These are phyloP conservation scores for Anabas testudineus DNA, from an alignment of 2,797 vertebrate genomes.

Conservation along the genomic window DNA sequence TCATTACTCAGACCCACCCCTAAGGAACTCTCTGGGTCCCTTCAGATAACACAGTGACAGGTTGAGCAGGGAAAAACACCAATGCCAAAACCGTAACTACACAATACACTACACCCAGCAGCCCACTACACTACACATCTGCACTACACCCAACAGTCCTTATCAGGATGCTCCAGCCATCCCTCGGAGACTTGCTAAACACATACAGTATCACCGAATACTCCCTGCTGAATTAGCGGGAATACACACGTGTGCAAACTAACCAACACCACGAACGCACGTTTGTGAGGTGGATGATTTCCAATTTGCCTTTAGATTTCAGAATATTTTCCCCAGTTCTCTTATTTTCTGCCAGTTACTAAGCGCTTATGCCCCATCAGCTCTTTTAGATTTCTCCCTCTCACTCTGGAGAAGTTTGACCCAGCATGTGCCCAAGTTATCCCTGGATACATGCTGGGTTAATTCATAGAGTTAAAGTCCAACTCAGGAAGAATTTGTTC, in stretches of 20 bases:
- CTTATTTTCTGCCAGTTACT: constrained; percentile 21
- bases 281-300: constrained; percentile 51
- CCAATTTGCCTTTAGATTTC: constrained; percentile 76
- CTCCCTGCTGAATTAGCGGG: constrained; percentile 43
- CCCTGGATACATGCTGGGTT: constrained; percentile 11
- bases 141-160: constrained; percentile 47
- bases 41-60: constrained; percentile 69
- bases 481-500: constrained; percentile 7
- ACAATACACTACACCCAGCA: constrained; percentile 47
- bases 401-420: constrained; percentile 24
- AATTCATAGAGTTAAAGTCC: constrained; percentile 8
- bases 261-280: constrained; percentile 48
- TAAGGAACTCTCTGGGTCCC: constrained; percentile 57
- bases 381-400: constrained; percentile 35
- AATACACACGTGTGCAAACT: constrained; percentile 43
- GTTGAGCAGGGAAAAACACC: constrained; percentile 47
- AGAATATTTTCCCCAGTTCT: constrained; percentile 35
- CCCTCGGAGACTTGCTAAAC: constrained; percentile 61
- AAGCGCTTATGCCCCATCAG: constrained; percentile 27
- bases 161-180: constrained; percentile 77
- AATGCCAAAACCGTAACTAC: constrained; percentile 49
- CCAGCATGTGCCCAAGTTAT: constrained; percentile 31
- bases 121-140: constrained; percentile 48
- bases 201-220: constrained; percentile 41
- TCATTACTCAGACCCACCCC: constrained; percentile 61